These are phyloP conservation scores for Psettodes erumei DNA, from an alignment of 2,113 vertebrate genomes.

Conservation along the genomic window DNA sequence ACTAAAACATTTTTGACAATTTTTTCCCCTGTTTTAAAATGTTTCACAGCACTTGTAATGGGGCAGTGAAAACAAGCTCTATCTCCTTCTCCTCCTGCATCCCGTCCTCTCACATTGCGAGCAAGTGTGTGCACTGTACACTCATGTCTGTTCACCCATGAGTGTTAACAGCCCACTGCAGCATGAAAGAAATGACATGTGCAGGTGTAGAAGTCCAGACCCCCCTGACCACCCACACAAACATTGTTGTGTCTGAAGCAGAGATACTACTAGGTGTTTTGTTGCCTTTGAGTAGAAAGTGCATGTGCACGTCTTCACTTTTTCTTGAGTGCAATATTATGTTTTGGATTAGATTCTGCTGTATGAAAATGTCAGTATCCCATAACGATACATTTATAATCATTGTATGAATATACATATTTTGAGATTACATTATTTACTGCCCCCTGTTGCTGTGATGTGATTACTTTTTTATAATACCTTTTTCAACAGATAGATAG, in stretches of 20 bases:
- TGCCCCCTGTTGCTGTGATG: no score
- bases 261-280: background rate
- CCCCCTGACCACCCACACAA: conserved; percentile 35
- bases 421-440: no score
- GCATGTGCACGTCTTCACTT: background rate
- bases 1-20: conserved; percentile 43
- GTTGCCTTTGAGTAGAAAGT: conserved; percentile 29
- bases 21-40: background rate
- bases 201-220: conserved; percentile 36
- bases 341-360: background rate
- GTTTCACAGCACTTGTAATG: background rate
- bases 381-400: no score
- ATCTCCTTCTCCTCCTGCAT: background rate
- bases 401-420: no score
- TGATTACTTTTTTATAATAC: no score
- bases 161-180: conserved; percentile 23
- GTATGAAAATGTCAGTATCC: no score
- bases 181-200: conserved; percentile 37
- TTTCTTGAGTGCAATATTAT: background rate
- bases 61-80: background rate
- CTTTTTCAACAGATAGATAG: no score
- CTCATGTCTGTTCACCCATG: background rate
- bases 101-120: background rate
- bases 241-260: conserved; percentile 42
- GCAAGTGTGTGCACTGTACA: background rate